Evolutionary conservation across 1,140 invertebrate species (phyloP).

Genomic region (Eurosta solidaginis): DNA sequence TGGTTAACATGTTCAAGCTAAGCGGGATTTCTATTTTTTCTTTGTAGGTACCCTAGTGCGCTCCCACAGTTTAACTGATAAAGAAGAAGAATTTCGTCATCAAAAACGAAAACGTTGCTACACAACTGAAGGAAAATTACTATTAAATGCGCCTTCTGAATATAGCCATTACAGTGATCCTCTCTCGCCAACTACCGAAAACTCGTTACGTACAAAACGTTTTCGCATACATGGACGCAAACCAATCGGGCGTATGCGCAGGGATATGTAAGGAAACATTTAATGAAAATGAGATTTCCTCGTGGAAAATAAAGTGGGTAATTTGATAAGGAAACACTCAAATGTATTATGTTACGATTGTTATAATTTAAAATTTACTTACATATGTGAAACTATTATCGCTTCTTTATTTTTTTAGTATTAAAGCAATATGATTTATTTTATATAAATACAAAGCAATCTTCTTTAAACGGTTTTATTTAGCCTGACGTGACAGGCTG

Average conservation of each 20-base stretch:
- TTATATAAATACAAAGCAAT: too few relatives aligned
- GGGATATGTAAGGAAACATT: background rate
- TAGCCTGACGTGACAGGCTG: too few relatives aligned
- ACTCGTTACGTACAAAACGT: constrained; percentile 45
- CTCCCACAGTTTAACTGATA: constrained; percentile 34
- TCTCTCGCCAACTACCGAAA: background rate
- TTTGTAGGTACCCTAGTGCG: constrained; percentile 48
- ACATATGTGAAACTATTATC: too few relatives aligned
- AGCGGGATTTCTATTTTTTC: too few relatives aligned
- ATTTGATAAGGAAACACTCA: background rate
- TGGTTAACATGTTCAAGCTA: too few relatives aligned
- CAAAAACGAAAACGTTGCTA: constrained; percentile 54
- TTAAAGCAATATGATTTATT: too few relatives aligned
- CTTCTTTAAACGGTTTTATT: too few relatives aligned
- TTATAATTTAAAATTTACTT: background rate
- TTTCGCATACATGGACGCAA: constrained; percentile 52
- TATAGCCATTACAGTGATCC: background rate
- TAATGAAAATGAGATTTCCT: background rate
- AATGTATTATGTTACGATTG: background rate
- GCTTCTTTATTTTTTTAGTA: too few relatives aligned
- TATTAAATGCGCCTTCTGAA: background rate
- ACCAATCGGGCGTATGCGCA: constrained; percentile 52
- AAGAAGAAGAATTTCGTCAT: constrained; percentile 38
- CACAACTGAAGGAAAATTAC: constrained; percentile 46
- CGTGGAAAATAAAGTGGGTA: too few relatives aligned